Conservation (phyloP, 2,797 vertebrate species). For the Myotis planiceps region DNA sequence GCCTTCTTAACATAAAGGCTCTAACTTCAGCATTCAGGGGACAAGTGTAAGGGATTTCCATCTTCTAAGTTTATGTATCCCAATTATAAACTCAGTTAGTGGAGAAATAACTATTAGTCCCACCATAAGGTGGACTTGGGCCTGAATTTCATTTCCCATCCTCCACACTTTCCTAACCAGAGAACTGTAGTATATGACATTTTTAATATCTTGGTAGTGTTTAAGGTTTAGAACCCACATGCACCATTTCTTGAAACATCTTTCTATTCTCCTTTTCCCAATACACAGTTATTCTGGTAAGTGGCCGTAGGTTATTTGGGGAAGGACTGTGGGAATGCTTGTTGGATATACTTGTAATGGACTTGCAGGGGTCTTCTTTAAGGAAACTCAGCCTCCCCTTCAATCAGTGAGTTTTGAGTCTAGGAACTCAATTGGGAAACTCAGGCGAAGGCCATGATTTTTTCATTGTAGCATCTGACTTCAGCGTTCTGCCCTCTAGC, state of each 20-base stretch:
- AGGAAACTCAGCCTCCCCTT: not conserved
- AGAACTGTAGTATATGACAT: not conserved
- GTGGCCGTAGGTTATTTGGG: not conserved
- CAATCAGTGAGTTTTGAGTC: not conserved
- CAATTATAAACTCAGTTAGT: not conserved
- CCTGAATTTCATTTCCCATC: not conserved
- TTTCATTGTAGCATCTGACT: not conserved
- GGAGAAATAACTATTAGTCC: not conserved
- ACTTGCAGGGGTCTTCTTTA: not conserved
- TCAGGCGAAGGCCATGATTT: not conserved
- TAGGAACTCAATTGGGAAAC: not conserved
- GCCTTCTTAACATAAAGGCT: not conserved
- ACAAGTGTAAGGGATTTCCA: not conserved
- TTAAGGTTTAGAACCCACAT: not conserved
- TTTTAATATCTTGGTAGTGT: not conserved
- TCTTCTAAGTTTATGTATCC: not conserved
- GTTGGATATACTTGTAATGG: not conserved
- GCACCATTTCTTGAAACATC: not conserved
- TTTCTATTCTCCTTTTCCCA: not conserved
- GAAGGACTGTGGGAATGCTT: not conserved
- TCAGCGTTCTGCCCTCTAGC: not conserved
- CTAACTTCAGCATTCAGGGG: not conserved
- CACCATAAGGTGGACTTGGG: not conserved
- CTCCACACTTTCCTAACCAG: not conserved
- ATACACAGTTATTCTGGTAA: not conserved